Base-by-base conservation (phyloP, 2,797 vertebrate genomes). In the Pelodytes ibericus region DNA sequence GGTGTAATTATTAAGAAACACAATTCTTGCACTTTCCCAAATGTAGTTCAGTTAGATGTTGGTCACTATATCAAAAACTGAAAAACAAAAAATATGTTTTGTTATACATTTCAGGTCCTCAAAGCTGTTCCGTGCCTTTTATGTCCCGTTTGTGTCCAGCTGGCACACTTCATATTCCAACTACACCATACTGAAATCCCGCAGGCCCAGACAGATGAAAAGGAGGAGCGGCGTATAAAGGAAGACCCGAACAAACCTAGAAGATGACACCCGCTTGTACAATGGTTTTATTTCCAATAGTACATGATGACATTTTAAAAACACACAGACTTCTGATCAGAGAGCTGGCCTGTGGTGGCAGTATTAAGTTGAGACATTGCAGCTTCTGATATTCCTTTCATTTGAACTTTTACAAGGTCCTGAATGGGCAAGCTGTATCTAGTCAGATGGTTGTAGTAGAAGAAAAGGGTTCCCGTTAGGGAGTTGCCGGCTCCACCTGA, bases 131-230 rank as follows among this genome's bases (percentile, higher is more conserved):
- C 91, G 97, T 82, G 95, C 96, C 0, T 95, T 99, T 87, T 99
- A 96, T 81, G 0, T 99, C 68, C 98, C 98, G 0, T 89, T 98
- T 71, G 85, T 99, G 74, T 99, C 97, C 0, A 95, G 97, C 47
- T 92, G 90, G 44, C 90, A 96, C 82, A 98, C 94, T 0, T 84
- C 83, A n/a, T 98, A 96, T 82, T 88, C 85, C 57, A 96, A 94
- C 84, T 99, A 99, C 13, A 92, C 91, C 63, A 98, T 99, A 81
- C 89, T 99, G 66, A 99, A 98, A 85, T 73, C 95, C 11, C 89
- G 94, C 74, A 93, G 94, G 82, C 82, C 81, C 33, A 98, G 91
- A 87, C 94, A 90, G 80, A 81, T 71, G 81, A 93, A 92, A 84
- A 98, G 83, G 67, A 95, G 91, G 65, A 44, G 71, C 16, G 86